phyloP scores from a whole-genome alignment of 2,113 vertebrate genomes.

The Gasterosteus aculeatus region DNA sequence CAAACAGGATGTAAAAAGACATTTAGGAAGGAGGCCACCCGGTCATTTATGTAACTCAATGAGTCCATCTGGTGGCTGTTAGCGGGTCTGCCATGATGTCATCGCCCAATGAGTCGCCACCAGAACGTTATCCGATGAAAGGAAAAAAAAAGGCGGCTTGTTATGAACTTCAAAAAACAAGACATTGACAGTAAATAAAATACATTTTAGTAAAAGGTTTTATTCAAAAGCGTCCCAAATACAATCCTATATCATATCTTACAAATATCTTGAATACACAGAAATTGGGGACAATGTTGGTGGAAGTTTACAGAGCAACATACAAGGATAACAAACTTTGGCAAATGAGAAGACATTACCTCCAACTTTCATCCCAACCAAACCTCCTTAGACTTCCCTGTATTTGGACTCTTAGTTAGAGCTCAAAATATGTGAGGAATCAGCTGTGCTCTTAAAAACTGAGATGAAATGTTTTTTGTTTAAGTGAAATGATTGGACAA shows the following conservation, averaged over 20 bases:
- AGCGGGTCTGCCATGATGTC: constrained; percentile 48
- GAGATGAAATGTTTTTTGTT: background rate
- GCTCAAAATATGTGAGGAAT: constrained; percentile 11
- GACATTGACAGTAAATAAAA: background rate
- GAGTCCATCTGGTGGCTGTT: constrained; percentile 65
- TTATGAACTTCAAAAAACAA: background rate
- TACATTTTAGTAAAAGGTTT: constrained; percentile 72
- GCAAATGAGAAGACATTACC: constrained; percentile 43
- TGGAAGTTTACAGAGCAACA: constrained; percentile 55
- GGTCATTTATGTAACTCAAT: constrained; percentile 40
- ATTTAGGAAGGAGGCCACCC: constrained; percentile 1
- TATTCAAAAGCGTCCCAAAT: constrained; percentile 72
- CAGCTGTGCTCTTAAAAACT: constrained; percentile 49
- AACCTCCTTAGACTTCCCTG: background rate
- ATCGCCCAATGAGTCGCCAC: constrained; percentile 7
- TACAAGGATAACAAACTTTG: constrained; percentile 26
- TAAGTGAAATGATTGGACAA: constrained; percentile 45
- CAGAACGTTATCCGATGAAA: background rate
- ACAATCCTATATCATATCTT: constrained; percentile 69
- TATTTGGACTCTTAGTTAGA: constrained; percentile 8
- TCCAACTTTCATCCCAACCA: constrained; percentile 3
- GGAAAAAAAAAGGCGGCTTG: background rate
- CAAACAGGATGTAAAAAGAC: constrained; percentile 7
- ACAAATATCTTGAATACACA: constrained; percentile 66
- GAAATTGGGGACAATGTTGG: constrained; percentile 31